Conservation (phyloP, 2,888 invertebrate genomes). For the Gasteruption jaculator region DNA sequence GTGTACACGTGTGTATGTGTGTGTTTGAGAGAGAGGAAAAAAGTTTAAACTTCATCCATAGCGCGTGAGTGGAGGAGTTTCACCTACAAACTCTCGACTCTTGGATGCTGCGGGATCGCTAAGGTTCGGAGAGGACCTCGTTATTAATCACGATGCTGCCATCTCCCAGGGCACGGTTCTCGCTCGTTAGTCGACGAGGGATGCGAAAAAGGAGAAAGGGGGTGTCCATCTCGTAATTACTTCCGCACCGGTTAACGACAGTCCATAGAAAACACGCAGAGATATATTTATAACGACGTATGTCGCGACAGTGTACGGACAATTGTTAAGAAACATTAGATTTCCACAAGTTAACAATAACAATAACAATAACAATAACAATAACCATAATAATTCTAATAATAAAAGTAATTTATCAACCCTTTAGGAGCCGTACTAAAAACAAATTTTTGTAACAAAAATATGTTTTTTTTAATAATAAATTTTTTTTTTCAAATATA, state of each 20-base stretch:
- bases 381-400: too few species aligned
- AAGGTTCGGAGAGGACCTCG: slow-evolving; percentile 42
- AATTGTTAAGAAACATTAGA: too few species aligned
- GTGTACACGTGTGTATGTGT: background rate
- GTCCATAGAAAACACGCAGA: too few species aligned
- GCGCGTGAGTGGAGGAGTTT: slow-evolving; percentile 28
- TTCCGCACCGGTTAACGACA: slow-evolving; percentile 49
- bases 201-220: slow-evolving; percentile 22
- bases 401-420: too few species aligned
- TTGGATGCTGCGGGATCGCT: slow-evolving; percentile 32
- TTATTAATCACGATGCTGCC: slow-evolving; percentile 48
- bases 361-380: too few species aligned
- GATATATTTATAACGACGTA: too few species aligned
- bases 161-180: slow-evolving; percentile 42
- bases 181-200: slow-evolving; percentile 40
- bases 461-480: too few species aligned
- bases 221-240: slow-evolving; percentile 46
- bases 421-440: too few species aligned
- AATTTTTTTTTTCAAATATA: too few species aligned
- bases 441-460: too few species aligned
- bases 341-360: too few species aligned
- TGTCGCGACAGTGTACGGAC: too few species aligned
- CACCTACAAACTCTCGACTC: slow-evolving; percentile 39
- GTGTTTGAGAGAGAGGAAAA: background rate
- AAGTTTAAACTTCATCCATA: slow-evolving; percentile 10